Evolutionary conservation across 1,140 invertebrate genomes (phyloP), one percentile per base, ranked within the genome.

Genomic region (Leptoteleia sp.): DNA sequence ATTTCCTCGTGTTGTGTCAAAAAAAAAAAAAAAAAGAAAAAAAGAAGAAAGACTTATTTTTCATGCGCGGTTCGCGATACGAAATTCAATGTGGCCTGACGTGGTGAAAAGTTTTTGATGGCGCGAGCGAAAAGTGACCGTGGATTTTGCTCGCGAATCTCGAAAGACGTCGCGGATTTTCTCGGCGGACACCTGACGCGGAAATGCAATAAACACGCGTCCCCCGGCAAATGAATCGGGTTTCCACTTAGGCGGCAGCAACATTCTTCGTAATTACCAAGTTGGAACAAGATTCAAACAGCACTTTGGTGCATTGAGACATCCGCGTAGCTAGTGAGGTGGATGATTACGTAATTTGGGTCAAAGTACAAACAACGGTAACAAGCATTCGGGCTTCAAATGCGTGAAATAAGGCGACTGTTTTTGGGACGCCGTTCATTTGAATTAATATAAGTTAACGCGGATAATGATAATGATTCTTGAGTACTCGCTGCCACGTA

Each of bases 291-390:
- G 40, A 64, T 65, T 59, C 43, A 65, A 61, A 67, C 54, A 38
- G 48, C 42, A 73, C 59, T 73, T 57, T 42, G 38, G 70, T 48
- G 38, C 42, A 64, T 73, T 61, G 68, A 40, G 57, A 55, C 31
- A 62, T 62, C 15, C 27, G 16, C 48, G 11, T 31, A 48, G 13
- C 48, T 47, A 50, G 55, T 54, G 57, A 62, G 47, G 16, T 62
- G 38, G 57, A 55, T 62, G 55, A 54, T 72, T 54, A 62, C 15
- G 31, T 55, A 72, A 55, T 62, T 62, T 62, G 16, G 48, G 48
- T 62, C 38, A 62, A 54, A 55, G 31, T 72, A 40, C 55, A 62
- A 55, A 55, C 47, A 72, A 52, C 33, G 27, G 17, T 8, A 42
- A 67, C 29, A 22, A 50, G 8, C 22, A 59, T 38, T 55, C 4